These are phyloP conservation scores for Pachyrhynchus sulphureomaculatus DNA, from an alignment of 1,140 invertebrate species.

Conservation along the genomic window DNA sequence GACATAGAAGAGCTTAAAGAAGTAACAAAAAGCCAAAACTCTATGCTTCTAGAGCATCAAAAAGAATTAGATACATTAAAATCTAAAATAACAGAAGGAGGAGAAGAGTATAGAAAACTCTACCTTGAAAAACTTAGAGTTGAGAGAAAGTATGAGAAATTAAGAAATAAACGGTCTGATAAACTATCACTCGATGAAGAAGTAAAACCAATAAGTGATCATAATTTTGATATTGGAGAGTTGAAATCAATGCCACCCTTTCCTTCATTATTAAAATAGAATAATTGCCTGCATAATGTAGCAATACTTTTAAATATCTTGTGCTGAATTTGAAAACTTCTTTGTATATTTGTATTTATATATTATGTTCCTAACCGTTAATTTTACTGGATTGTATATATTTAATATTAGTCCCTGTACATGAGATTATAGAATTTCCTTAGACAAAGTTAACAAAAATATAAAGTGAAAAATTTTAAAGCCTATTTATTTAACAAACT, in stretches of 20 bases:
- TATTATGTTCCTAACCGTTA: no score
- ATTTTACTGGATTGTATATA: no score
- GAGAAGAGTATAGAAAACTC: slow-evolving; percentile 28
- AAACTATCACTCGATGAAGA: slow-evolving; percentile 2
- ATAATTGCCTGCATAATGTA: not conserved
- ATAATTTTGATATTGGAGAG: slow-evolving; percentile 37
- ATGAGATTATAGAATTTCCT: no score
- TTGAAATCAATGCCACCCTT: slow-evolving; percentile 41
- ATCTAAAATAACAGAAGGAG: slow-evolving; percentile 25
- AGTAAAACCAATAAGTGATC: slow-evolving; percentile 2
- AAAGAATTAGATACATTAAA: slow-evolving; percentile 38
- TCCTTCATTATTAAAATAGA: slow-evolving; percentile 14
- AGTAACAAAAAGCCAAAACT: slow-evolving; percentile 20
- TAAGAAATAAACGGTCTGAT: slow-evolving; percentile 2
- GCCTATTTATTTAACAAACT: no score
- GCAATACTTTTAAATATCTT: not conserved
- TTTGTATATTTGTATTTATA: no score
- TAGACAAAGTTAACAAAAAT: no score
- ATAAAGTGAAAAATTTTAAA: no score
- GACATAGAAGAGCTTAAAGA: slow-evolving; percentile 34
- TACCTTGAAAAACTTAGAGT: slow-evolving; percentile 28
- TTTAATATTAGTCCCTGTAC: no score
- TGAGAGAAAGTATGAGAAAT: slow-evolving; percentile 29
- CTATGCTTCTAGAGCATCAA: slow-evolving; percentile 26
- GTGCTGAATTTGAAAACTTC: not conserved